Percentiles rank a stretch among this genome's conserved stretches.
Conservation (phyloP, 2,888 invertebrate genomes). For the Apotomis turbidana region DNA sequence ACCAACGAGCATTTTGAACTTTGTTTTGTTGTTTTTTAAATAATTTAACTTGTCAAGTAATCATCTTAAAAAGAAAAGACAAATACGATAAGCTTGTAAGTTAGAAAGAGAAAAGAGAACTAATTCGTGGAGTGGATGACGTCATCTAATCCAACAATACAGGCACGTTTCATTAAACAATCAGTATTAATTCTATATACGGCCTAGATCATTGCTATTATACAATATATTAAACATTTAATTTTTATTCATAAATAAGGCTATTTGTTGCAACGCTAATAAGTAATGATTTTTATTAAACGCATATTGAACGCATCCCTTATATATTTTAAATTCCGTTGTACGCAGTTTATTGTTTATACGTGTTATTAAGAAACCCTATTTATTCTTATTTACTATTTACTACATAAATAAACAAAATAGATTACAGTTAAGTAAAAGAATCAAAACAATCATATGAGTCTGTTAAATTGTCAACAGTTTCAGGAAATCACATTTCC, state of each 20-base stretch:
- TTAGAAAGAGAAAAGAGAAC: constrained; percentile 16
- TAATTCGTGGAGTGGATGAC: constrained; percentile 16
- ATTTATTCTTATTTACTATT: too few species aligned
- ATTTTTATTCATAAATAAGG: background rate
- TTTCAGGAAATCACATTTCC: background rate
- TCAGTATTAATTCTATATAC: background rate
- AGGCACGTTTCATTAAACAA: background rate
- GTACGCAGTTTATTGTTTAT: background rate
- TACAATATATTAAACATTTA: background rate
- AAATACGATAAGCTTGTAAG: background rate
- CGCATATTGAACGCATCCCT: background rate
- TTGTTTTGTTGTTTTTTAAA: background rate
- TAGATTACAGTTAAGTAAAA: too few species aligned
- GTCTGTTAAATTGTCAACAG: background rate
- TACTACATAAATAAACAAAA: background rate
- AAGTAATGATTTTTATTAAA: background rate
- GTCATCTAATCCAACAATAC: constrained; percentile 1
- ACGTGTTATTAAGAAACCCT: background rate
- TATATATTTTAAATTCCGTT: background rate
- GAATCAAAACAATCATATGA: background rate
- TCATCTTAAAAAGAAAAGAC: constrained; percentile 8
- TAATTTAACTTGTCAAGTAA: background rate
- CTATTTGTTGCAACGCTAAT: background rate
- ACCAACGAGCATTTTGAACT: background rate
- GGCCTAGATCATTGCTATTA: background rate